Base-by-base conservation (phyloP, 2,797 vertebrate species). In the Lateolabrax maculatus region DNA sequence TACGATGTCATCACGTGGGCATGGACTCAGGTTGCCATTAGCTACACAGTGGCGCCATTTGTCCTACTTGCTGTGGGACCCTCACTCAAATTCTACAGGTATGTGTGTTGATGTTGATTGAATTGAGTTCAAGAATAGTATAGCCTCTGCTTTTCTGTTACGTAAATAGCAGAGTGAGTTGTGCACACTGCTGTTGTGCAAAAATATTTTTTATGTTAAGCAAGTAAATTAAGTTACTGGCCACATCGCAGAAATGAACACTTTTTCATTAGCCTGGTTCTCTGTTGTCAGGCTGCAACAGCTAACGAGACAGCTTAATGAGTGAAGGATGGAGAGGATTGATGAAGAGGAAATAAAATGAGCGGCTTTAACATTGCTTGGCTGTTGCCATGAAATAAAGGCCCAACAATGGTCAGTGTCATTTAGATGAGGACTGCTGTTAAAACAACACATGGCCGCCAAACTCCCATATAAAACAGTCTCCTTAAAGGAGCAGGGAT, bases 21-120 rank as follows among this genome's bases (percentile, higher is more conserved):
- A 5, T 92, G 93, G 75, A 99, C 98, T 60, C 98, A 99, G 92
- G 83, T 98, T 34, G 97, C 97, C 88, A 96, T 99, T 77, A 97
- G 97, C 90, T 99, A 99, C 92, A 99, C 97, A 2, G 98, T 99
- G 0, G 98, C 97, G 65, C 98, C 98, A 1, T 99, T 99, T 73
- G 98, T 99, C 58, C 95, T 99, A 72, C 96, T 99, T 21, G 96
- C 97, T 23, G 90, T 99, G 67, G 97, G 96, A 83, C 95, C 96
- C 0, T 98, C 98, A 0, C 89, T 99, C 58, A 95, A 92, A 81
- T 99, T 99, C 91, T 99, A 98, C 95, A 97, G 96, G 98, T 99
- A 90, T 29, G n/a, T 61, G 41, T 18, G 48, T 63, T 61, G 46
- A 18, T 57, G 27, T 18, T 64, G n/a, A 68, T 13, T n/a, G n/a